Percentiles rank a stretch among this genome's conserved stretches.
phyloP scores from a whole-genome alignment of 2,888 invertebrate genomes.

The Xylota segnis region DNA sequence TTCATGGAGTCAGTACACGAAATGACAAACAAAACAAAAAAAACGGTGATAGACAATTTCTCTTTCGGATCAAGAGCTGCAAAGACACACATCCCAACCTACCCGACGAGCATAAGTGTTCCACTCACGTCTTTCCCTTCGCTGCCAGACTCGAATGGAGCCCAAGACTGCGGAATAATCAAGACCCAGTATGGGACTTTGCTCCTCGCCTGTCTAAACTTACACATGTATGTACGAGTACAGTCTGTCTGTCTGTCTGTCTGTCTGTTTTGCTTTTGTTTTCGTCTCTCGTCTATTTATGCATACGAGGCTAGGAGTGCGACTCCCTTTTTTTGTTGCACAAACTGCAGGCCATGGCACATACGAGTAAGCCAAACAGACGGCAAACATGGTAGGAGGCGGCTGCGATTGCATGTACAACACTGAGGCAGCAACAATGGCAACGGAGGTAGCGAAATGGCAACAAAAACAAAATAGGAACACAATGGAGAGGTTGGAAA shows the following conservation, averaged over 20 bases:
- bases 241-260: constrained; percentile 8
- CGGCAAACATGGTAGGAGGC: constrained; percentile 34
- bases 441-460: constrained; percentile 24
- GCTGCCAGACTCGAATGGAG: constrained; percentile 42
- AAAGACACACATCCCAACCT: constrained; percentile 49
- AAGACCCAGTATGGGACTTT: constrained; percentile 49
- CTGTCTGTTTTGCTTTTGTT: constrained; percentile 46
- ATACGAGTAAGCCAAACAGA: constrained; percentile 16
- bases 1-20: constrained; percentile 44
- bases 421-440: constrained; percentile 39
- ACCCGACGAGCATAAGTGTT: constrained; percentile 63
- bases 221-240: constrained; percentile 18
- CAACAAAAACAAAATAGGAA: neutral
- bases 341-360: constrained; percentile 23
- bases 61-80: constrained; percentile 40
- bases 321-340: constrained; percentile 51
- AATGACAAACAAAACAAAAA: constrained; percentile 20
- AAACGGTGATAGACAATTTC: constrained; percentile 67
- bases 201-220: constrained; percentile 17
- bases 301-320: constrained; percentile 48
- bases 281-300: constrained; percentile 65
- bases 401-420: constrained; percentile 1
- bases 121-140: constrained; percentile 60
- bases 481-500: constrained; percentile 57
- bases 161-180: constrained; percentile 65